Evolutionary conservation across 37 sponge, comb jelly and placozoan genomes (phyloP).

Genomic region (Diacarnus erythraeanus): DNA sequence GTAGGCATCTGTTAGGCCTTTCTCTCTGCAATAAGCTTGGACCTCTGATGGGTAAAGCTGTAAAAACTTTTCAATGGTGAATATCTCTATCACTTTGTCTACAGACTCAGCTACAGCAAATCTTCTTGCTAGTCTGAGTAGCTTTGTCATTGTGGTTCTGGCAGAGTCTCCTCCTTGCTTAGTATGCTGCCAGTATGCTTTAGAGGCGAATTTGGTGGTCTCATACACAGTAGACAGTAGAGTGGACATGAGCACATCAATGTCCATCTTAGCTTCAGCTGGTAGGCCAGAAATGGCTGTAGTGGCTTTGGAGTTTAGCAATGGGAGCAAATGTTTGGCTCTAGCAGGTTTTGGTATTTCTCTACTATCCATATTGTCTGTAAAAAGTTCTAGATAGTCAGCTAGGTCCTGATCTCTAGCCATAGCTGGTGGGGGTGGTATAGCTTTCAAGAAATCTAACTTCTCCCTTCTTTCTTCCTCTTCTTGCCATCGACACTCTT

Average conservation of each 20-base stretch:
- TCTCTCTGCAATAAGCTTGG: background rate
- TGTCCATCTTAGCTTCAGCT: background rate
- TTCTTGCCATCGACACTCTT: background rate
- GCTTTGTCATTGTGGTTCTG: background rate
- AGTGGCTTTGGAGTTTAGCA: background rate
- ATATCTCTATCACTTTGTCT: background rate
- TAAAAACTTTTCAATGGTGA: background rate
- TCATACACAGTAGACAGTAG: background rate
- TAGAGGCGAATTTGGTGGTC: background rate
- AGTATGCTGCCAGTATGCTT: background rate
- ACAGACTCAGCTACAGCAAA: background rate
- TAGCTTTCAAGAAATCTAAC: background rate
- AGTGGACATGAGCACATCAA: background rate
- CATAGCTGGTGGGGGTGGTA: background rate
- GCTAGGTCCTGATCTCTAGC: background rate
- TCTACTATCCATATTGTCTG: background rate
- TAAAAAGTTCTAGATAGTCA: too few relatives aligned
- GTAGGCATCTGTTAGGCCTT: background rate
- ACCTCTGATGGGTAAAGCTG: background rate
- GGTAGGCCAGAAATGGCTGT: background rate
- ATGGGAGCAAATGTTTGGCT: background rate
- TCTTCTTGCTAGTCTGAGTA: background rate
- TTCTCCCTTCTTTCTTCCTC: background rate
- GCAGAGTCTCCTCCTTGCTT: background rate
- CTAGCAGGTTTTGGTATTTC: background rate